Base-by-base conservation (phyloP, 1,140 invertebrate genomes). In the Drosophila quadrilineata region DNA sequence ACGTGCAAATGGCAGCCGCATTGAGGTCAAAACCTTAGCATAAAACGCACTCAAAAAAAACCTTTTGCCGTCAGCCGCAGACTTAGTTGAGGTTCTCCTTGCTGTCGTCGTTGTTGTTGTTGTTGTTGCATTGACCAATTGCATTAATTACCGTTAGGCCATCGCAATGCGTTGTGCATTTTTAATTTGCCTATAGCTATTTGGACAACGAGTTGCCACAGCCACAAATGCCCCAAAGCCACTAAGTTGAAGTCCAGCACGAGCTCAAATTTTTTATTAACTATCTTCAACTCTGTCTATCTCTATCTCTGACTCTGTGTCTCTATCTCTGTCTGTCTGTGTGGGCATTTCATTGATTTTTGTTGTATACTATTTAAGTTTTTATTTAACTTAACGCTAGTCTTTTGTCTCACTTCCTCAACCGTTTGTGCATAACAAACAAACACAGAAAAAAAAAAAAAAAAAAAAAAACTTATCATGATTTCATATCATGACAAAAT, bases 61-160 rank as follows among this genome's bases (percentile, higher is more conserved):
- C 46, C 58, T 49, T 41, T n/a, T n/a, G n/a, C n/a, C n/a, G n/a
- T n/a, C n/a, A 52, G 77, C 69, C 64, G 24, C 40, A 54, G 40
- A 41, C 41, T 21, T 1, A 40, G 35, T 49, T 57, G 41, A 26
- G 26, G 33, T 46, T 12, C 28, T 64, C 19, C 12, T 26, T 35
- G 21, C 40, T 68, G 31, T 53, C 41, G 31, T 49, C 54, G 50
- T 38, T 48, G 52, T 24, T 45, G 46, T 41, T 21, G 59, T 54
- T 57, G 28, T 59, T 82, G 58, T 67, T 82, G 77, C 77, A 84
- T 86, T 85, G 82, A 75, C 80, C 80, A 86, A 85, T 85, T 85
- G 80, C 80, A 85, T 85, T 85, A 86, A 85, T 85, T 85, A 85
- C 80, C 82, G 80, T 85, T 85, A 86, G 80, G 80, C 80, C 80